Conservation (phyloP, 2,888 invertebrate genomes). For the Dryadula phaetusa region DNA sequence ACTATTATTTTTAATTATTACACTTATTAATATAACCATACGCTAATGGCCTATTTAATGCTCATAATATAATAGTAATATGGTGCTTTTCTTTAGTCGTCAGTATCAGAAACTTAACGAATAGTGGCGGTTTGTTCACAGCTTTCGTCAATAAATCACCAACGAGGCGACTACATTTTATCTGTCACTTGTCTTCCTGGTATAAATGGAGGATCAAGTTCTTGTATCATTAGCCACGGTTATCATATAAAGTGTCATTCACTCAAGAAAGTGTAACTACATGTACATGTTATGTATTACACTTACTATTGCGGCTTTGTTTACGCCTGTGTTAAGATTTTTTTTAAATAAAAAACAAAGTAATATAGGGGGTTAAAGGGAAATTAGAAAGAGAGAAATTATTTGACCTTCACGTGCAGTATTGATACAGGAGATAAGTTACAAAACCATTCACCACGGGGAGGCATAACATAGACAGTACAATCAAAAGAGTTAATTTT, state of each 20-base stretch:
- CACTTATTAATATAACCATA: too few species aligned
- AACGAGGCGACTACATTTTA: conserved; percentile 43
- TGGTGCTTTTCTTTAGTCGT: background rate
- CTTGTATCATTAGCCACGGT: conserved; percentile 25
- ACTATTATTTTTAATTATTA: too few species aligned
- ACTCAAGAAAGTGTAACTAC: background rate
- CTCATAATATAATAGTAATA: too few species aligned
- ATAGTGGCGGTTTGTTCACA: conserved; percentile 18
- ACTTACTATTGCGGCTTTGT: background rate
- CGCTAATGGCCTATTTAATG: background rate
- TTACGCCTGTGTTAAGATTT: background rate
- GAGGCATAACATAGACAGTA: too few species aligned
- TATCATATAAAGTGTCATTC: conserved; percentile 19
- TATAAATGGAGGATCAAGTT: conserved; percentile 29
- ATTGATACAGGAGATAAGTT: too few species aligned
- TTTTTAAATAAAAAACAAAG: background rate
- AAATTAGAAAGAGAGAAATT: too few species aligned
- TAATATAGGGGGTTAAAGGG: background rate
- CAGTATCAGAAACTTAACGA: conserved; percentile 21
- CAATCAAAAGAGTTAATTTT: too few species aligned
- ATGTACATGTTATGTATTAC: background rate
- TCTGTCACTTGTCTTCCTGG: conserved; percentile 44
- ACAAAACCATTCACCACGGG: too few species aligned
- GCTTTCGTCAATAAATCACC: conserved; percentile 45
- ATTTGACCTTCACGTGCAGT: too few species aligned